phyloP scores from a whole-genome alignment of 2,888 invertebrate genomes.

The Boloria selene region DNA sequence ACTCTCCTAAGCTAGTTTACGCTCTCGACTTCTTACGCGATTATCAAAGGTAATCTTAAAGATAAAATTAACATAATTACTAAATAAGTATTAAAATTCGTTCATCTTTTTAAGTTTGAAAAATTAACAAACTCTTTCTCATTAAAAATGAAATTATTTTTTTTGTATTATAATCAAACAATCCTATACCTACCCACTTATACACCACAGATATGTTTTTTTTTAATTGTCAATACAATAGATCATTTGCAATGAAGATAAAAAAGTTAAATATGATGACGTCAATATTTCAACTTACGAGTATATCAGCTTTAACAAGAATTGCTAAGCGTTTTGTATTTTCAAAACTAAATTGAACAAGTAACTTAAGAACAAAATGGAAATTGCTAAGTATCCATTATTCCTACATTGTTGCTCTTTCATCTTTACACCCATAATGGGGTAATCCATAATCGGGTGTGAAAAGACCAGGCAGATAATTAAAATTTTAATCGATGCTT shows the following conservation, averaged over 20 bases:
- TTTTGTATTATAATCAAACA: no score
- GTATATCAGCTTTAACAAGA: conserved; percentile 8
- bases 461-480: conserved; percentile 23
- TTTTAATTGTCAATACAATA: neutral
- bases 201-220: neutral
- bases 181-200: neutral
- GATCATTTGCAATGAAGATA: neutral
- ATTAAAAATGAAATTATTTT: no score
- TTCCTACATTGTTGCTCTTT: conserved; percentile 1
- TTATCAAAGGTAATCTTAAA: no score
- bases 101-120: no score
- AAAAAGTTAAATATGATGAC: neutral
- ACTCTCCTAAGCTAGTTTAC: no score
- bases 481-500: conserved; percentile 29
- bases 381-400: neutral
- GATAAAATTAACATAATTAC: no score
- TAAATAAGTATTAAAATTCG: no score
- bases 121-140: no score
- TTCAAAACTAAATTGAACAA: conserved; percentile 15
- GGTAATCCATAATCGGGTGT: conserved; percentile 17
- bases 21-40: no score
- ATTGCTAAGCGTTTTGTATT: neutral
- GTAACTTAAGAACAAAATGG: neutral
- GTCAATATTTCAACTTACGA: neutral
- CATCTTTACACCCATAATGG: neutral